Conservation (phyloP, 2,888 invertebrate species). For the Hirtodrosophila confusa region DNA sequence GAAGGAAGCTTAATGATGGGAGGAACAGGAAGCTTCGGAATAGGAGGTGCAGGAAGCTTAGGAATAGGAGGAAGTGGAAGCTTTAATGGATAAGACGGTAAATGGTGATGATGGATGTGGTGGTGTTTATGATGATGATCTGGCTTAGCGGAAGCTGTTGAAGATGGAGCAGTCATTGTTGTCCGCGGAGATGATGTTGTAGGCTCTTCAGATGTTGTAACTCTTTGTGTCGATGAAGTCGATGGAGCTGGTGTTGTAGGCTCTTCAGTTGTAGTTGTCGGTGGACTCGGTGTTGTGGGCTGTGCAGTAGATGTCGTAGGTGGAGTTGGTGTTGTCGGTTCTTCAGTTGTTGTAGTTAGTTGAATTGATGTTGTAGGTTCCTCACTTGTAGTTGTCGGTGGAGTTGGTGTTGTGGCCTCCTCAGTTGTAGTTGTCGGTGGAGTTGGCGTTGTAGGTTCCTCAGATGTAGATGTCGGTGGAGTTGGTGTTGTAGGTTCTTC, state of each 20-base stretch:
- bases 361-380: background rate
- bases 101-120: slow-evolving; percentile 5
- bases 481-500: background rate
- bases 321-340: background rate
- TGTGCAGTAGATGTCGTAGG: background rate
- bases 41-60: background rate
- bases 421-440: background rate
- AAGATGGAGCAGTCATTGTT: background rate
- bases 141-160: background rate
- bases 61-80: background rate
- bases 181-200: background rate
- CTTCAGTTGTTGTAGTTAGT: slow-evolving; percentile 1
- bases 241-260: background rate
- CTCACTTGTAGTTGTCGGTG: background rate
- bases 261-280: background rate
- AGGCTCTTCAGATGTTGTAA: background rate
- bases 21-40: background rate
- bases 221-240: no score
- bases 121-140: background rate
- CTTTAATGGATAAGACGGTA: background rate
- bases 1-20: background rate
- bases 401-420: background rate
- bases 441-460: background rate
- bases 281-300: background rate
- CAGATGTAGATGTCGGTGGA: background rate